A percentile compares a stretch with the other conserved stretches of the same genome.
Evolutionary conservation across 2,113 vertebrate genomes (phyloP).

Genomic region (Proterorhinus semilunaris): DNA sequence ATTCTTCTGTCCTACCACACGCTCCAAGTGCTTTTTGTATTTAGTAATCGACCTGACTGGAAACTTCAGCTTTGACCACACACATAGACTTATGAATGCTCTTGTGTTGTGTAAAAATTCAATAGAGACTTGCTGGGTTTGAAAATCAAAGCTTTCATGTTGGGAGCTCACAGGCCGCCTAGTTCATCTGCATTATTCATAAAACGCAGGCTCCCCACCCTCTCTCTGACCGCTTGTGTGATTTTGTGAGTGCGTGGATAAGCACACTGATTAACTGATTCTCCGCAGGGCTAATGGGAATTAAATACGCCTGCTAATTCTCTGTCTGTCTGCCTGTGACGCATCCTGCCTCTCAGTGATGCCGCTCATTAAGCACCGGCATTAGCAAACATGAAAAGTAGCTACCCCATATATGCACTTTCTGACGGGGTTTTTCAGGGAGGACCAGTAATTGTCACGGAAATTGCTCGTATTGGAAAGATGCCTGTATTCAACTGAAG

Average conservation of each 20-base stretch:
- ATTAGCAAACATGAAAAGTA: neutral
- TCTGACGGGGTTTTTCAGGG: neutral
- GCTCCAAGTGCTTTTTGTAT: neutral
- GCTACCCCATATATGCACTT: neutral
- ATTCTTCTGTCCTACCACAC: neutral
- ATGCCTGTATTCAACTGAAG: neutral
- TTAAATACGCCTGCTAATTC: constrained; percentile 56
- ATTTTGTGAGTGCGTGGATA: constrained; percentile 39
- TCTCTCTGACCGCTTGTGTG: constrained; percentile 17
- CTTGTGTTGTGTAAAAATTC: constrained; percentile 5
- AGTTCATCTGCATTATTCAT: constrained; percentile 37
- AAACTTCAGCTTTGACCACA: constrained; percentile 3
- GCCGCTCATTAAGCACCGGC: constrained; percentile 28
- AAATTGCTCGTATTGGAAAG: neutral
- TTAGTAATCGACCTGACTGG: neutral
- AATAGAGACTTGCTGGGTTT: constrained; percentile 9
- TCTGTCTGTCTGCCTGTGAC: constrained; percentile 37
- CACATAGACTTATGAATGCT: constrained; percentile 6
- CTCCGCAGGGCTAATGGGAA: constrained; percentile 52
- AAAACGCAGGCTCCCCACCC: constrained; percentile 19
- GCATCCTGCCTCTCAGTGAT: constrained; percentile 29
- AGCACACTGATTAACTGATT: constrained; percentile 57
- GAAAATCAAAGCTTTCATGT: constrained; percentile 13
- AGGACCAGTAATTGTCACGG: neutral
- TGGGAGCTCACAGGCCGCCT: constrained; percentile 18